These are phyloP conservation scores for Petromus typicus DNA, from an alignment of 2,113 vertebrate species.

Conservation along the genomic window DNA sequence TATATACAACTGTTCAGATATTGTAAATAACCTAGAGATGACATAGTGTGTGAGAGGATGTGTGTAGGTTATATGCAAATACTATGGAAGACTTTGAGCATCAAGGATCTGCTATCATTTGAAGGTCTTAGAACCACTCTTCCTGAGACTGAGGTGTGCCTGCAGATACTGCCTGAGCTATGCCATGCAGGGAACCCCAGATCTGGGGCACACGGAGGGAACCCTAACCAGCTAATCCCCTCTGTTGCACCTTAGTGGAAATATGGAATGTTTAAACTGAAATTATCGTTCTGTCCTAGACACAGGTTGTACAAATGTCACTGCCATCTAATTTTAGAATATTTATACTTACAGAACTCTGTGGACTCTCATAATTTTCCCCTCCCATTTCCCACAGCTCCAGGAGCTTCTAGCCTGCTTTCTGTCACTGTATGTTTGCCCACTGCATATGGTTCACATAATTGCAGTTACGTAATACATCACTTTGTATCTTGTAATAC, in stretches of 20 bases:
- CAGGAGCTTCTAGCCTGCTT: not conserved
- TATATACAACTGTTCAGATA: not conserved
- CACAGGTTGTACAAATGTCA: not conserved
- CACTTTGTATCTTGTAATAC: not conserved
- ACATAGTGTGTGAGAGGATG: not conserved
- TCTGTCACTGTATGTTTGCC: not conserved
- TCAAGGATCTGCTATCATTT: not conserved
- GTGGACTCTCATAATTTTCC: not conserved
- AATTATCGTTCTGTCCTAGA: not conserved
- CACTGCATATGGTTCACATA: not conserved
- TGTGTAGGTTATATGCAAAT: not conserved
- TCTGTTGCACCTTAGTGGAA: not conserved
- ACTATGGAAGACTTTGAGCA: not conserved
- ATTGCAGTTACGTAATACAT: not conserved
- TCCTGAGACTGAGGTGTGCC: no score
- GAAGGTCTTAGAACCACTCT: no score
- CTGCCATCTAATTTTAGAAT: not conserved
- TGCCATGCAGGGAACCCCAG: not conserved
- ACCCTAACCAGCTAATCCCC: not conserved
- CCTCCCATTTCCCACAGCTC: not conserved
- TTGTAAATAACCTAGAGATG: not conserved
- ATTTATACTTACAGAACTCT: not conserved
- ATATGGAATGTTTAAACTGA: not conserved
- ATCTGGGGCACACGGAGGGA: not conserved
- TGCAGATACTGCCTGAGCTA: no score